Percentiles rank a stretch among this genome's conserved stretches.
phyloP scores from a whole-genome alignment of 2,797 vertebrate genomes.

The Erethizon dorsatum region DNA sequence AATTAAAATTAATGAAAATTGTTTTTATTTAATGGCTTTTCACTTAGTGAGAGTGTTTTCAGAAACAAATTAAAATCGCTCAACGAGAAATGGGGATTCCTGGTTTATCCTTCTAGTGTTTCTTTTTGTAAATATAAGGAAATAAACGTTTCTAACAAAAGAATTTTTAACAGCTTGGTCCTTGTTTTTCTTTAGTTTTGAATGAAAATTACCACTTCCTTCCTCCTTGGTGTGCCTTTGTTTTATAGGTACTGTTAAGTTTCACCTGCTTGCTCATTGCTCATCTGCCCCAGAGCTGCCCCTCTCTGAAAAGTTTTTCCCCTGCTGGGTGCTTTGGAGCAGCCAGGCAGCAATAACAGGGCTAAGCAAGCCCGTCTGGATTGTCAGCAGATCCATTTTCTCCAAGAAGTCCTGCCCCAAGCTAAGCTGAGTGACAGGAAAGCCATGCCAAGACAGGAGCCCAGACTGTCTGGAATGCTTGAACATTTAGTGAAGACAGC shows the following conservation, averaged over 20 bases:
- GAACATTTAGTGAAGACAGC: slow-evolving; percentile 45
- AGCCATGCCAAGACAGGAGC: background rate
- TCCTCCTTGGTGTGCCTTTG: background rate
- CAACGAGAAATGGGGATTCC: background rate
- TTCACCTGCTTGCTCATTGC: background rate
- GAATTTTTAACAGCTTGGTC: background rate
- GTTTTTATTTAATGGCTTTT: slow-evolving; percentile 66
- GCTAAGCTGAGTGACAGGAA: slow-evolving; percentile 26
- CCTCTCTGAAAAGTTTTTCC: background rate
- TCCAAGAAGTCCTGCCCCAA: slow-evolving; percentile 29
- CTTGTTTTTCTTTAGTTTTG: slow-evolving; percentile 17
- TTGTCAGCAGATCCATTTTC: slow-evolving; percentile 39
- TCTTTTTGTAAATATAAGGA: slow-evolving; percentile 23
- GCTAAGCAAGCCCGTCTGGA: background rate
- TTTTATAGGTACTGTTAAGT: background rate
- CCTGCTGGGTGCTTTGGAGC: background rate
- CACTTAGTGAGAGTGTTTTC: slow-evolving; percentile 54
- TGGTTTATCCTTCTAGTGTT: slow-evolving; percentile 33
- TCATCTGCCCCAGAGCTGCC: background rate
- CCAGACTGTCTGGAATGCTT: background rate
- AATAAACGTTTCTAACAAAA: slow-evolving; percentile 33
- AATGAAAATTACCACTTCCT: slow-evolving; percentile 25
- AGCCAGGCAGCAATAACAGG: background rate
- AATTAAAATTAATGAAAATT: slow-evolving; percentile 65
- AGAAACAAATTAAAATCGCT: slow-evolving; percentile 60